phyloP scores from a whole-genome alignment of 2,797 vertebrate genomes.

The Emydoidea blandingii region DNA sequence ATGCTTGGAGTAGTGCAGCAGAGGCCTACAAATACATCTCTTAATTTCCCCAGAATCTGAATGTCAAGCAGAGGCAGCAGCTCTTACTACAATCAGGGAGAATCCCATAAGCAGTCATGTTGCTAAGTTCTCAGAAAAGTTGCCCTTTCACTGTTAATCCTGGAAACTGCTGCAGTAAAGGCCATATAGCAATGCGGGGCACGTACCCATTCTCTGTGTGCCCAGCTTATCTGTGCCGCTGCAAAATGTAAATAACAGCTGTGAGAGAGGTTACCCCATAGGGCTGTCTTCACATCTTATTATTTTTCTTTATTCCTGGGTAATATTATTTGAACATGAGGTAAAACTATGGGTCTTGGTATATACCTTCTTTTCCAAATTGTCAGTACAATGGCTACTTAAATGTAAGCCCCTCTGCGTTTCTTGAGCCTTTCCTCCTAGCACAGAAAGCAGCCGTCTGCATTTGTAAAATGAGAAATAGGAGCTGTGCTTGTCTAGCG shows the following conservation, averaged over 20 bases:
- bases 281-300: rapidly evolving
- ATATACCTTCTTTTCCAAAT: not conserved
- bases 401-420: not conserved
- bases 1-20: not conserved
- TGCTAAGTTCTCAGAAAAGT: not conserved
- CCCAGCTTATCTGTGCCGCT: rapidly evolving
- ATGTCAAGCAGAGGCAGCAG: not conserved
- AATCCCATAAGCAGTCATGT: not conserved
- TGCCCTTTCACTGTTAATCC: not conserved
- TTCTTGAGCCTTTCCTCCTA: not conserved
- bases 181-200: not conserved
- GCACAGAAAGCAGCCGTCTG: constrained; percentile 32
- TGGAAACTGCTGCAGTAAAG: not conserved
- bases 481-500: constrained; percentile 32
- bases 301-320: not conserved
- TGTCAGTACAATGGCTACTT: not conserved
- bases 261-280: too few relatives aligned
- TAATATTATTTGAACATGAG: not conserved
- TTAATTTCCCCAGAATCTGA: constrained; percentile 31
- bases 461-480: constrained; percentile 34
- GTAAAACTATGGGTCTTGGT: not conserved
- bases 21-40: constrained; percentile 17
- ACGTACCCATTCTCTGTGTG: not conserved
- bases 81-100: not conserved
- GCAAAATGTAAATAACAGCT: rapidly evolving